Base-by-base conservation (phyloP, 1,140 invertebrate species). In the Danaus melanippus region DNA sequence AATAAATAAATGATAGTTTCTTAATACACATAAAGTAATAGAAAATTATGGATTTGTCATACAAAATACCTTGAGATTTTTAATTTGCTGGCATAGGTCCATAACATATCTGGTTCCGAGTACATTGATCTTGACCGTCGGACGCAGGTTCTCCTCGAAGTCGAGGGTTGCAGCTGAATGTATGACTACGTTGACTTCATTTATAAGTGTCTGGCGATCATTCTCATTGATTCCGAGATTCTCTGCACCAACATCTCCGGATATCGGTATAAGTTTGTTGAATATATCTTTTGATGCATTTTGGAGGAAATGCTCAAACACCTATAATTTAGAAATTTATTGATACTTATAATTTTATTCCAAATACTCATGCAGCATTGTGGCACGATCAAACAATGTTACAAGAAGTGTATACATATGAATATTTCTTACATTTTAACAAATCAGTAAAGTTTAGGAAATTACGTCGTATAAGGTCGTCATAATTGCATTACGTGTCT, bases 141-240 rank as follows among this genome's bases (percentile, higher is more conserved):
- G 86, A 72, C 92, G 92, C 9, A 99, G 87, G 41, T 92, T 91
- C 68, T 97, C 96, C 71, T 97, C 94, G 85, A 99, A 99, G 81
- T 97, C 96, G 54, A 99, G 80, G 5, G 97, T 98, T 8, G 98
- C 97, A 0, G 97, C 98, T 0, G 94, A 96, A 82, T 99, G 97
- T 70, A 98, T 94, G 0, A 99, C 95, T 54, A 99, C 89, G 61
- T 96, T 90, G 0, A 98, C 92, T 67, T 94, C 91, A 17, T 94
- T 89, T 0, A 88, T 80, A 7, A 99, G 74, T 0, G 44, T 62
- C 60, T 76, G 61, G 1, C 74, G 61, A 67, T 95, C 96, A 9
- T 86, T 81, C 0, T 88, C 53, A 1, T 90, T 92, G 7, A 95
- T 77, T 1, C 92, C 97, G 1, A 99, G 87, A 62, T 93, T 90